phyloP scores from a whole-genome alignment of 2,113 vertebrate species.

The Neomonachus schauinslandi region DNA sequence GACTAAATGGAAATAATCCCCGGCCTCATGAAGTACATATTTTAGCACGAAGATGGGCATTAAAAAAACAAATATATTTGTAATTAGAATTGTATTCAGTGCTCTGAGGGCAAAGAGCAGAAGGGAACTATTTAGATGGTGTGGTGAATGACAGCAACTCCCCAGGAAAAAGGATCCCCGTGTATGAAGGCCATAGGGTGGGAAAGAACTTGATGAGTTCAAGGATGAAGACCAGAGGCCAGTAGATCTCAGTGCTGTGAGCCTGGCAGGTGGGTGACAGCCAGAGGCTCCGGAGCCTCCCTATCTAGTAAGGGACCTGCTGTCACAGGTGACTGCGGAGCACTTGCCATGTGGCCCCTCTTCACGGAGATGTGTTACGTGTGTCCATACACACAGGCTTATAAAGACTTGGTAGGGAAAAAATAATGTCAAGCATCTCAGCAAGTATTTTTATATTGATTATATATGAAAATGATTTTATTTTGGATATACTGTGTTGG shows the following conservation, averaged over 20 bases:
- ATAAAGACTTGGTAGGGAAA: not conserved
- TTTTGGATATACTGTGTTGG: not conserved
- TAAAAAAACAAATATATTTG: not conserved
- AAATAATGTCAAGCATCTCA: not conserved
- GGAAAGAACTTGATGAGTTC: not conserved
- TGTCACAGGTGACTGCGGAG: accelerated
- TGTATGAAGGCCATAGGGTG: no score
- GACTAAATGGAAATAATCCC: not conserved
- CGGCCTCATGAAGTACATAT: not conserved
- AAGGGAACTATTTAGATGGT: not conserved
- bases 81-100: not conserved
- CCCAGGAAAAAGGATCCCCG: not conserved
- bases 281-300: accelerated
- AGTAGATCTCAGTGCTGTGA: not conserved
- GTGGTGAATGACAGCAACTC: no score
- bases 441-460: not conserved
- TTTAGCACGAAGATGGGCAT: not conserved
- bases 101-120: not conserved
- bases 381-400: not conserved
- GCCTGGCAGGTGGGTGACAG: not conserved
- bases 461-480: not conserved
- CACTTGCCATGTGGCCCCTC: accelerated
- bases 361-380: not conserved
- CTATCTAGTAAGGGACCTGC: accelerated
- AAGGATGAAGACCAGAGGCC: not conserved